Base-by-base conservation (phyloP, 2,797 vertebrate genomes). In the Siniperca undulata region DNA sequence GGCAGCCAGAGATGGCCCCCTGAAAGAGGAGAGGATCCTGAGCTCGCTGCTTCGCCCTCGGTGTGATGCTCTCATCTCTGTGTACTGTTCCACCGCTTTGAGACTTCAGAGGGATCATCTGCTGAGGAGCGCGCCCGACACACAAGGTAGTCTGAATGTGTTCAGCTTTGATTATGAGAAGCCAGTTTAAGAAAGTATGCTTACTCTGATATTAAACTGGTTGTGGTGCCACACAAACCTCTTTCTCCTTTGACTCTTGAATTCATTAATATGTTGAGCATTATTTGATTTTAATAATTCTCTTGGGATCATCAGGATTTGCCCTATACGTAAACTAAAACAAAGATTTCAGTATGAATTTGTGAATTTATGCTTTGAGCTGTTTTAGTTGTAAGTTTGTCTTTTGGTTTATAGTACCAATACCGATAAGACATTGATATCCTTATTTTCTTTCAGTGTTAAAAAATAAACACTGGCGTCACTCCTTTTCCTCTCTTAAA, bases 11-110 rank as follows among this genome's bases (percentile, higher is more conserved):
- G 94, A 94, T 60, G 83, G 92, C 0, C 95, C 89, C 0, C 91
- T 99, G 66, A 93, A 17, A 7, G 98, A 99, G 89, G 97, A 97
- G 90, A 94, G 87, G 77, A 82, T 99, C 20, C 94, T 99, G 53
- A 89, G 95, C 93, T 96, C 96, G 71, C 81, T 99, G 90, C 90
- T 98, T 8, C 96, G 96, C 65, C 97, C 96, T 22, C 88, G 78
- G 1, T 94, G 91, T 34, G 88, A 91, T 17, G 80, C 90, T 11
- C 89, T 98, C 0, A 89, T 98, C 58, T 91, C 85, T 2, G 82
- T 92, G 0, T 99, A 98, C 60, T 95, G 97, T 88, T 93, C 90
- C 36, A 93, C 93, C 19, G 96, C 97, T 52, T 93, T 95, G 89
- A 93, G 93, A 58, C 93, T 96, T n/a, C 95, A 93, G 91, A 95